phyloP scores from a whole-genome alignment of 2,888 invertebrate species.

The Troilus luridus region DNA sequence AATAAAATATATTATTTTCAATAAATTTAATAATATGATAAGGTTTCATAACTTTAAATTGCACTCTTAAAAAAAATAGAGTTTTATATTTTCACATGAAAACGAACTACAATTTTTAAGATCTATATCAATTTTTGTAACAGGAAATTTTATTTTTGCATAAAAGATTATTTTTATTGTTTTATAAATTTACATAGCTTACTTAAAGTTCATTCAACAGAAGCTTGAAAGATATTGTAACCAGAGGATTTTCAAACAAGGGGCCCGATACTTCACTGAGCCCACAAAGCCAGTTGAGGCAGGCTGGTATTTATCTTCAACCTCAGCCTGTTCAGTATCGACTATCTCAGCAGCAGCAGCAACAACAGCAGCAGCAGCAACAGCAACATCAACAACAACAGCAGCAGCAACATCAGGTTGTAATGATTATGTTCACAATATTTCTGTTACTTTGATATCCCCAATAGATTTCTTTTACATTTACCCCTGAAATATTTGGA shows the following conservation, averaged over 20 bases:
- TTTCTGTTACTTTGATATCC: neutral
- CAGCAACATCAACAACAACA: conserved; percentile 38
- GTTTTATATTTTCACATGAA: neutral
- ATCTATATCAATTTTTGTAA: neutral
- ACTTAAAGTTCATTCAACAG: conserved; percentile 37
- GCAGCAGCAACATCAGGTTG: conserved; percentile 27
- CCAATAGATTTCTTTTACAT: neutral
- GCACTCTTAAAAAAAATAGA: neutral
- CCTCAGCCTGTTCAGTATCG: conserved; percentile 63
- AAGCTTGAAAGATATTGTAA: conserved; percentile 86
- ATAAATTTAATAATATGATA: neutral
- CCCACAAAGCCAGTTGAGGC: conserved; percentile 67
- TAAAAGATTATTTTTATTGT: neutral
- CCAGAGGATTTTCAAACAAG: conserved; percentile 81
- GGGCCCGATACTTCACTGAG: conserved; percentile 64
- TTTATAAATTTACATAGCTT: conserved; percentile 16
- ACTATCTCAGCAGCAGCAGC: conserved; percentile 58
- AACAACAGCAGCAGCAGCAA: conserved; percentile 60
- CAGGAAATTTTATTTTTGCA: neutral
- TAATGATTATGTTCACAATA: neutral
- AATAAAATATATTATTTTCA: neutral
- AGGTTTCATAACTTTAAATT: neutral
- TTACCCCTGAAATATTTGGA: neutral
- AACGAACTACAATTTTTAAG: neutral
- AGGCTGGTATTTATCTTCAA: conserved; percentile 67